Conservation (phyloP, 2,113 vertebrate species). For the Ailurus styani region DNA sequence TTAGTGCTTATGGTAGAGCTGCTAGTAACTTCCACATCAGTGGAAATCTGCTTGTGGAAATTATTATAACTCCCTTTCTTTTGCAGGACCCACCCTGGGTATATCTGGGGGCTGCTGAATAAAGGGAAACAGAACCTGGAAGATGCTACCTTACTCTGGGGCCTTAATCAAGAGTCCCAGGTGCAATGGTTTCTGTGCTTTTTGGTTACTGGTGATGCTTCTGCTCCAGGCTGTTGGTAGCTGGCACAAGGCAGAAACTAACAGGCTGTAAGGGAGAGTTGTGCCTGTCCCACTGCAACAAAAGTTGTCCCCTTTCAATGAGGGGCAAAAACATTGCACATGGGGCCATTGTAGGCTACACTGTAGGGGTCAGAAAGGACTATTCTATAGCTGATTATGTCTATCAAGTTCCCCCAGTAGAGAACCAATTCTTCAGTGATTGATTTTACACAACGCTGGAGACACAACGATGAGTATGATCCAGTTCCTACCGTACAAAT, state of each 20-base stretch:
- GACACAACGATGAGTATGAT: background rate
- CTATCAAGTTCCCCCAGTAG: background rate
- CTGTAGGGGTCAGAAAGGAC: background rate
- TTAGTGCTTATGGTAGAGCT: background rate
- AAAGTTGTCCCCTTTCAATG: background rate
- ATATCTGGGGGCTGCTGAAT: background rate
- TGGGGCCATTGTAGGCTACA: background rate
- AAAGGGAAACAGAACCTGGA: background rate
- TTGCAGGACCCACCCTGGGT: background rate
- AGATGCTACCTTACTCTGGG: background rate
- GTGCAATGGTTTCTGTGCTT: background rate
- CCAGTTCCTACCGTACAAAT: background rate
- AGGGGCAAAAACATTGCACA: background rate
- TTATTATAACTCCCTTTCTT: background rate
- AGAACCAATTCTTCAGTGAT: background rate
- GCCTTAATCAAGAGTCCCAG: background rate
- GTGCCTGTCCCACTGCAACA: background rate
- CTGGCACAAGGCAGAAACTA: background rate
- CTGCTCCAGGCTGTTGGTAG: background rate
- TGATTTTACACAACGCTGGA: background rate
- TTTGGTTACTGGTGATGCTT: background rate
- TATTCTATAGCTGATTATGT: background rate
- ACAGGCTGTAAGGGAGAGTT: background rate
- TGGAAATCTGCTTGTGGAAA: background rate
- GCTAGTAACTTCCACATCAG: background rate